Base-by-base conservation (phyloP, 1,140 invertebrate genomes). In the Saccostrea glomerata region DNA sequence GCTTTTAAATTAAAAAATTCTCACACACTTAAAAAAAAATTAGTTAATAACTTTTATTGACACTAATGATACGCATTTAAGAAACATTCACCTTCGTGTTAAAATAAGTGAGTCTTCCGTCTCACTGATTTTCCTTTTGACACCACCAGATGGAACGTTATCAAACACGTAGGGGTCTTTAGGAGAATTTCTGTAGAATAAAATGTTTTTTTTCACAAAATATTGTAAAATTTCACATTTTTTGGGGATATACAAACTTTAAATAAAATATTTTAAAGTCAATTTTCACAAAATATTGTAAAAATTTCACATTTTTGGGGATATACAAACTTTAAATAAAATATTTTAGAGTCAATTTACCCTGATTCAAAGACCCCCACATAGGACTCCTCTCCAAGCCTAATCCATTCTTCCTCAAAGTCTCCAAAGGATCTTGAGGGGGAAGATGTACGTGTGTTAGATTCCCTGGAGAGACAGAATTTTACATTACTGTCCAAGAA, bases 41-140 rank as follows among this genome's bases (percentile, higher is more conserved):
- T 2, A 56, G 13, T 56, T 4, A 58, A 0, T 13, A 58, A 58
- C 2, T 36, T 36, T 36, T 36, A 36, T 58, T 58, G 56, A 58
- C 11, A 58, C 11, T 13, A 58, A 1, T 36, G 15, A 58, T 13
- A 58, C 56, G 15, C 11, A 11, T 13, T 13, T 17, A 58, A 58
- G 11, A 58, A 73, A 83, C 5, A 12, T 11, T 12, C 47, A 83
- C 82, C 30, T 83, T n/a, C 82, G 17, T 0, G 30, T 23, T 0
- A 83, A 12, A 83, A 83, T 83, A 83, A 40, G 6, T 13, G 82
- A 83, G 82, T 83, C 82, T 55, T 83, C 6, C 54, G 30, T n/a
- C 36, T 83, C 30, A 25, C 11, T 17, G 47, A 83, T 23, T 55
- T 83, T 83, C 36, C 82, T 83, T 25, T 6, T 83, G 11, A n/a